phyloP scores from a whole-genome alignment of 2,888 invertebrate genomes.

The Trichacis sp. region DNA sequence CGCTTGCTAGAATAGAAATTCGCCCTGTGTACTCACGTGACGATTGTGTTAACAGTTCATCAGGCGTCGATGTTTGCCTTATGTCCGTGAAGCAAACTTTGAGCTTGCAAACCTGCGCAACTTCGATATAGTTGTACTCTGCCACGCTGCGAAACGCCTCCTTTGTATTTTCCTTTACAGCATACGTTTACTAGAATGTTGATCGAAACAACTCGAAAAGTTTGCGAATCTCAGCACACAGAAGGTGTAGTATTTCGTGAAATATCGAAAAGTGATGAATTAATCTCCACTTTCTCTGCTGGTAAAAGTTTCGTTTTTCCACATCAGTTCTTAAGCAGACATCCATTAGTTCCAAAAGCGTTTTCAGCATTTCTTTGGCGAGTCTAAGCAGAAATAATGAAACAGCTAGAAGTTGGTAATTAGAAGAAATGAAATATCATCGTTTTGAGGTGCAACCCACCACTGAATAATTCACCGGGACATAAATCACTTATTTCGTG shows the following conservation, averaged over 20 bases:
- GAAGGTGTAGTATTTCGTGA: not conserved
- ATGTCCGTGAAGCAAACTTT: slow-evolving; percentile 8
- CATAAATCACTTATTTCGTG: slow-evolving; percentile 38
- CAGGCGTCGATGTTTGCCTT: slow-evolving; percentile 6
- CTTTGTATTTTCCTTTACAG: not conserved
- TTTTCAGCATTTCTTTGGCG: not conserved
- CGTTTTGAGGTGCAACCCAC: slow-evolving; percentile 18
- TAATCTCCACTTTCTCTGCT: not conserved
- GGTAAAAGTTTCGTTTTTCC: not conserved
- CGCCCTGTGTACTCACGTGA: not conserved
- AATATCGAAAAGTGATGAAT: not conserved
- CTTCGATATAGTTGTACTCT: slow-evolving; percentile 3
- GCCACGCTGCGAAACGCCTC: not conserved
- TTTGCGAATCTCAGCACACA: not conserved
- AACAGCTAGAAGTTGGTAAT: slow-evolving; percentile 16
- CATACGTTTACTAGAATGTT: not conserved
- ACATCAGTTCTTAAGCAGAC: not conserved
- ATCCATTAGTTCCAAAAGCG: not conserved
- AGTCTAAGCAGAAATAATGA: slow-evolving; percentile 24
- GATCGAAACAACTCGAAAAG: not conserved
- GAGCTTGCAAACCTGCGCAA: not conserved
- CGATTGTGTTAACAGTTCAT: slow-evolving; percentile 9
- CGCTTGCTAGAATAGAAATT: not conserved
- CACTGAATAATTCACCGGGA: slow-evolving; percentile 24
- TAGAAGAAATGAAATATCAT: slow-evolving; percentile 24